Evolutionary conservation across 2,888 invertebrate genomes (phyloP), one percentile per base, ranked within the genome.

Genomic region (Apoda limacodes): DNA sequence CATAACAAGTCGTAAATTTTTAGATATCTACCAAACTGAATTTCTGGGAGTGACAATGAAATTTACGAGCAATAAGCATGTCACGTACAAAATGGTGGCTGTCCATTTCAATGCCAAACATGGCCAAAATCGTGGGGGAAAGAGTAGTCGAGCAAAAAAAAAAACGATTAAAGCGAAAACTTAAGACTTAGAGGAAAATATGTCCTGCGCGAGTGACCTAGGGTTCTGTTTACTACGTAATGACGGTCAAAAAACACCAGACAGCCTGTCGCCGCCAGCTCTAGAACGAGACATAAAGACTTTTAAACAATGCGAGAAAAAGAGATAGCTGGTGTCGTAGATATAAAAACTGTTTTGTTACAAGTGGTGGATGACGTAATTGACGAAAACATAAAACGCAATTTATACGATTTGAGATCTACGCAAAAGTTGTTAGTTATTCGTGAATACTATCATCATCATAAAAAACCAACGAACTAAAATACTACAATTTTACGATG

Each of bases 221-320:
- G 70, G 68, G 75, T 72, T 74, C 69, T 58, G 60, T 74, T 75
- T 74, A 60, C 72, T 48, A 54, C 57, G 65, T 55, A 52, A 50
- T 61, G 56, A 58, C 54, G 60, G 70, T 46, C 60, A 60, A 62
- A 65, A 63, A 60, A 55, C 52, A 65, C 64, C 80, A 80, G 80
- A 80, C 80, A 60, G 80, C 78, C 62, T 80, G 80, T 76, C 80
- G 80, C 80, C 80, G 64, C 64, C 61, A 54, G 56, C 55, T 51
- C 41, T 46, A 49, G 65, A 76, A 56, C 47, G 65, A 64, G 75
- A 76, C 54, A 48, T 56, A 46, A 37, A 52, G 49, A 60, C 48
- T 43, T 41, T 48, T 48, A 49, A 52, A 40, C 42, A 39, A 42
- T 33, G 53, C 42, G 69, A 39, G 55, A 35, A 57, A 78, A 55